These are phyloP conservation scores for Teleogryllus occipitalis DNA, from an alignment of 1,140 invertebrate species.

Conservation along the genomic window DNA sequence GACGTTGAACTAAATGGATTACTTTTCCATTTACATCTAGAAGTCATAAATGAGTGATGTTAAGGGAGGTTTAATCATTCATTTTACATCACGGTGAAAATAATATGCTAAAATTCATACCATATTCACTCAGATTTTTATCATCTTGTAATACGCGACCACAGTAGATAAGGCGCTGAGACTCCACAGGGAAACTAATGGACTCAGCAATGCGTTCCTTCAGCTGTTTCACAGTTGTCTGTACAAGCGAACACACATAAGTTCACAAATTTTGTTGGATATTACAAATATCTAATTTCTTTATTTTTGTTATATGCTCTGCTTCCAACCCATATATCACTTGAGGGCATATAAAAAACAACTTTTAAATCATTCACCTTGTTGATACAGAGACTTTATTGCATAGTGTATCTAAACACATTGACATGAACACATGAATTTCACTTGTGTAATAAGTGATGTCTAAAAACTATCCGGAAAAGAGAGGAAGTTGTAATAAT, in stretches of 20 bases:
- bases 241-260: conserved; percentile 12
- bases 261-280: no score
- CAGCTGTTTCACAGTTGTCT: conserved; percentile 80
- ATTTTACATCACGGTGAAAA: background rate
- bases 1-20: conserved; percentile 84
- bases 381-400: no score
- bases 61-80: conserved; percentile 23
- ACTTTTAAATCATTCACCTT: no score
- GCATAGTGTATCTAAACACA: no score
- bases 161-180: conserved; percentile 86
- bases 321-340: no score
- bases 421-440: no score
- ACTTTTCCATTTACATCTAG: conserved; percentile 89
- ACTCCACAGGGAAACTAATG: conserved; percentile 66
- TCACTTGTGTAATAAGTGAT: no score
- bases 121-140: conserved; percentile 78
- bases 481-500: no score
- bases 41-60: conserved; percentile 13
- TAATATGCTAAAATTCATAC: conserved; percentile 42
- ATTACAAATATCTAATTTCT: no score
- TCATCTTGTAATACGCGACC: conserved; percentile 85
- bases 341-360: no score
- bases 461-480: no score
- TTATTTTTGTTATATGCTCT: no score
- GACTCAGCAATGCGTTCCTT: conserved; percentile 74